These are phyloP conservation scores for Podarcis cretensis DNA, from an alignment of 2,113 vertebrate species.

Conservation along the genomic window DNA sequence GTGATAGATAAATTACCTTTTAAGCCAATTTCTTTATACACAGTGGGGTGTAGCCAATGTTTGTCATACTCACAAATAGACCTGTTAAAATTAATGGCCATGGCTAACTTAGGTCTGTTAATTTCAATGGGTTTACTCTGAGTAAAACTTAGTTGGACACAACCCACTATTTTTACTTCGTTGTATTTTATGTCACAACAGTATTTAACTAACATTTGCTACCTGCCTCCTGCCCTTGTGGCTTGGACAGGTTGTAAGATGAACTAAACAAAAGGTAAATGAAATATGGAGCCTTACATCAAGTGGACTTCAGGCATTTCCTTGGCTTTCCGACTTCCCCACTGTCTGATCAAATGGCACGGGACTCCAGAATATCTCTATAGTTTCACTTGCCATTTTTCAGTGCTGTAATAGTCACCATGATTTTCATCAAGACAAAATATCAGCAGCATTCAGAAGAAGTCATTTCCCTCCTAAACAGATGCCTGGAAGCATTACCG, in stretches of 20 bases:
- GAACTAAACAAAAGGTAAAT: background rate
- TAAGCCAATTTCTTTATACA: background rate
- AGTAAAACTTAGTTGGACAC: no score
- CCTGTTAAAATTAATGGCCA: no score
- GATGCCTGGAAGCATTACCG: constrained; percentile 2
- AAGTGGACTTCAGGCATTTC: background rate
- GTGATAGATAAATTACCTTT: background rate
- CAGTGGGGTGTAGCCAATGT: no score
- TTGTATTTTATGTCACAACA: background rate
- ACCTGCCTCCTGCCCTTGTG: no score
- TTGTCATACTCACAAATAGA: no score
- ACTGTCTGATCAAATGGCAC: background rate
- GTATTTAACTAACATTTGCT: background rate
- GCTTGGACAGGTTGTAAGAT: background rate
- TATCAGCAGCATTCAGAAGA: background rate
- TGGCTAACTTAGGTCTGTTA: no score
- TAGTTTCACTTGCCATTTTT: background rate
- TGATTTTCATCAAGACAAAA: background rate
- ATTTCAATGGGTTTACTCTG: no score
- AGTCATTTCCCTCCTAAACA: background rate
- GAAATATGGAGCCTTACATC: background rate
- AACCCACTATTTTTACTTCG: no score
- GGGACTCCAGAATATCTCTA: background rate
- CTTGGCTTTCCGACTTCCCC: background rate
- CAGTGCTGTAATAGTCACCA: background rate